phyloP scores from a whole-genome alignment of 2,797 vertebrate genomes.

The Aselliscus stoliczkanus region DNA sequence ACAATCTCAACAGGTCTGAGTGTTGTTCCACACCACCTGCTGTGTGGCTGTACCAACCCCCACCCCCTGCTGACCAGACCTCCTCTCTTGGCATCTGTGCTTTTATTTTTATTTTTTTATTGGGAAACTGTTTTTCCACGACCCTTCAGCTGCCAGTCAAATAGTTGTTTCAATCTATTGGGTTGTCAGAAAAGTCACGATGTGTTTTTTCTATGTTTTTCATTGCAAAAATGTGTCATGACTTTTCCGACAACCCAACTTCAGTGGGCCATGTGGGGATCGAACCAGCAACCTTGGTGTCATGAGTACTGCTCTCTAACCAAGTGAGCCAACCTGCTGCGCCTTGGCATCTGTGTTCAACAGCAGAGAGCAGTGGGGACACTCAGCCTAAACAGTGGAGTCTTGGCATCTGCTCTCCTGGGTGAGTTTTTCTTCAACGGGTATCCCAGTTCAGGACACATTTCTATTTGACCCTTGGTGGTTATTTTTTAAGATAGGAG shows the following conservation, averaged over 20 bases:
- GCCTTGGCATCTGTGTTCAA: background rate
- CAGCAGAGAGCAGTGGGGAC: background rate
- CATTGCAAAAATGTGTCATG: no score
- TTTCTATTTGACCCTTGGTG: background rate
- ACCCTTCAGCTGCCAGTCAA: no score
- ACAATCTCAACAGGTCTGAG: background rate
- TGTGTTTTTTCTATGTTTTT: no score
- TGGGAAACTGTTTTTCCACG: no score
- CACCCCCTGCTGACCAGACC: background rate
- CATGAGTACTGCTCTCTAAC: no score
- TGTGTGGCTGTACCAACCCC: no score
- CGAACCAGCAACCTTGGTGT: no score
- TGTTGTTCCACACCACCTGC: background rate
- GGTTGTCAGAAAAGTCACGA: no score
- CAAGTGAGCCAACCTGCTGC: no score
- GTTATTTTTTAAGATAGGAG: background rate
- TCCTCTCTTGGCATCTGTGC: background rate
- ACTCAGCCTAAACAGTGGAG: background rate
- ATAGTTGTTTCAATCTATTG: no score
- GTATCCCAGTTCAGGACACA: background rate
- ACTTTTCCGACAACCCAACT: no score
- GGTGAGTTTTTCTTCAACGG: background rate
- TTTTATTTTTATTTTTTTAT: background rate
- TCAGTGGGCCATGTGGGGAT: no score
- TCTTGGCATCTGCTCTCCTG: background rate